Evolutionary conservation across 2,888 invertebrate genomes (phyloP).

Genomic region (Arctia plantaginis): DNA sequence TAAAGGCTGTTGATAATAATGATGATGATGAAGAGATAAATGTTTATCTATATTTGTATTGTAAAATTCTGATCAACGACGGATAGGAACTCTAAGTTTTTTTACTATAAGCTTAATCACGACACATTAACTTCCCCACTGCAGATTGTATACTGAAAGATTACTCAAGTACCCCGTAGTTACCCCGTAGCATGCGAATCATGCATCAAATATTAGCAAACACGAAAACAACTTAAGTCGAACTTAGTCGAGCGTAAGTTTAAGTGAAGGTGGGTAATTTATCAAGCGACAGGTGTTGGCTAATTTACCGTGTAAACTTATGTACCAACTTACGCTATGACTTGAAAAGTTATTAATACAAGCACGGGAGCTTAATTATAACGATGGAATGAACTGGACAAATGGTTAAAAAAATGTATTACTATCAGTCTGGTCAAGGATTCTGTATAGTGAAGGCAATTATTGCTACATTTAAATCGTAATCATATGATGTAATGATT

Average conservation of each 20-base stretch:
- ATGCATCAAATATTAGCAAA: conserved; percentile 46
- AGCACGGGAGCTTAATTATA: conserved; percentile 22
- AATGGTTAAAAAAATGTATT: background rate
- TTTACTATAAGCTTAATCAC: background rate
- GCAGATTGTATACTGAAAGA: background rate
- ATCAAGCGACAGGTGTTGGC: conserved; percentile 59
- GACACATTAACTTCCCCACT: background rate
- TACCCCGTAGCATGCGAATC: conserved; percentile 16
- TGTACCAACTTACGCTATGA: conserved; percentile 36
- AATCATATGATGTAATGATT: too few species aligned
- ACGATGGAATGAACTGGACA: conserved; percentile 32
- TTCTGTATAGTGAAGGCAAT: too few species aligned
- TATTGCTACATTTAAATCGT: too few species aligned
- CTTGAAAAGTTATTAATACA: conserved; percentile 41
- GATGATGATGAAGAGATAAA: too few species aligned
- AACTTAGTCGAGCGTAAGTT: conserved; percentile 36
- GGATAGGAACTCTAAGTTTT: too few species aligned
- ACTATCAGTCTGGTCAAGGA: too few species aligned
- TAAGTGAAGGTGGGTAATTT: conserved; percentile 56
- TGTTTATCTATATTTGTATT: too few species aligned
- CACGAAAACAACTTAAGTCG: conserved; percentile 30
- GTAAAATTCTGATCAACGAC: too few species aligned
- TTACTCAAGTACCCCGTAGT: conserved; percentile 1
- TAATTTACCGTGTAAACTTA: conserved; percentile 50
- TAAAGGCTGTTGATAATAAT: too few species aligned